Percentiles rank a stretch among this genome's conserved stretches.
Conservation (phyloP, 2,888 invertebrate genomes). For the Tillus elongatus region DNA sequence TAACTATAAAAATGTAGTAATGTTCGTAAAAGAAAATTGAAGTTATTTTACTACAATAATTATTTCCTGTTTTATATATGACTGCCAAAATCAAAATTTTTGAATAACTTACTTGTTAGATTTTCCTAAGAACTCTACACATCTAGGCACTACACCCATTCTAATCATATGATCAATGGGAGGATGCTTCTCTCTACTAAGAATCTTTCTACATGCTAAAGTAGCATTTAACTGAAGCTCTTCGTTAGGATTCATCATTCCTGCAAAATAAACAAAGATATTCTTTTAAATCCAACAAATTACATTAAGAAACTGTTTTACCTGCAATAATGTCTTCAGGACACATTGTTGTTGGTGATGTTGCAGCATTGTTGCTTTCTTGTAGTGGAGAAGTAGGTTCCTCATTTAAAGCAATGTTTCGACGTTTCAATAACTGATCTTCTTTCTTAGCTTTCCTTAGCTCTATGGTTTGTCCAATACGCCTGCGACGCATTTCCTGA, state of each 20-base stretch:
- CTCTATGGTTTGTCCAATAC: slow-evolving; percentile 83
- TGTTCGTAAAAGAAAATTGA: no score
- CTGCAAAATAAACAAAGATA: no score
- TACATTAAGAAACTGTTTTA: no score
- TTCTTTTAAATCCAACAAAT: no score
- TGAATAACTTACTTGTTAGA: slow-evolving; percentile 69
- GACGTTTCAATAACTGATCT: slow-evolving; percentile 83
- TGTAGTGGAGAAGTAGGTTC: slow-evolving; percentile 46
- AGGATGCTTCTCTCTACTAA: slow-evolving; percentile 82
- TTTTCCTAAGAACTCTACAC: slow-evolving; percentile 65
- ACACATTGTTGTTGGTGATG: slow-evolving; percentile 44
- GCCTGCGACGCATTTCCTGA: slow-evolving; percentile 84
- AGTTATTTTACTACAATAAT: no score
- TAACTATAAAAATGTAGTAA: no score
- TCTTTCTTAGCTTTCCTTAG: slow-evolving; percentile 89
- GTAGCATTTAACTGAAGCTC: slow-evolving; percentile 59
- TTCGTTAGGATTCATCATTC: slow-evolving; percentile 59
- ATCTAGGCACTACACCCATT: slow-evolving; percentile 73
- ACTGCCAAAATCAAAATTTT: no score
- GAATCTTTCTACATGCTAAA: slow-evolving; percentile 74
- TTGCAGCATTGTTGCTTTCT: slow-evolving; percentile 38
- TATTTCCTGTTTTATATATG: no score
- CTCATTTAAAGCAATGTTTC: slow-evolving; percentile 63
- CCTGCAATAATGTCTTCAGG: slow-evolving; percentile 65
- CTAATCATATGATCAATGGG: slow-evolving; percentile 81